Percentiles rank a stretch among this genome's conserved stretches.
Evolutionary conservation across 2,888 invertebrate genomes (phyloP).

Genomic region (Ichneumoninae sp.): DNA sequence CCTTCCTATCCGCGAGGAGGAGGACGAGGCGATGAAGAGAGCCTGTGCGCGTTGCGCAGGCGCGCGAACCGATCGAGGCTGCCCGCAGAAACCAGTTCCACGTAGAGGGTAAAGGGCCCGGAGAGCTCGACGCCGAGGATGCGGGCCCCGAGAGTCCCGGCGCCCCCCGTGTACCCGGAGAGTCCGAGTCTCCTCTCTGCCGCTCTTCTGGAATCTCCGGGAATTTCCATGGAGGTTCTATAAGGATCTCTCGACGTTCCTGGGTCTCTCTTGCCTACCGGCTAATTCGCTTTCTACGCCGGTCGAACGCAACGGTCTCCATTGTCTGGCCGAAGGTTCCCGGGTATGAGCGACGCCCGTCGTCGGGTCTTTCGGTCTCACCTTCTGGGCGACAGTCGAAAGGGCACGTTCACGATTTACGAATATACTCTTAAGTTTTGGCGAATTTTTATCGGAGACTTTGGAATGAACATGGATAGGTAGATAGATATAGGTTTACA

Average conservation of each 20-base stretch:
- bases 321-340: constrained; percentile 63
- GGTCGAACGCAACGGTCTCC: constrained; percentile 67
- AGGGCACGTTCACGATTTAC: not conserved
- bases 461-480: not conserved
- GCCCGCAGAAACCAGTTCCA: constrained; percentile 61
- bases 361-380: constrained; percentile 1
- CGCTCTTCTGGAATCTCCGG: constrained; percentile 21
- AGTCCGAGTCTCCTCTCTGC: constrained; percentile 27
- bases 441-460: not conserved
- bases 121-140: constrained; percentile 52
- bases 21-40: constrained; percentile 4
- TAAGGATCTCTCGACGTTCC: constrained; percentile 1
- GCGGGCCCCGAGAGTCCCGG: constrained; percentile 44
- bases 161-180: constrained; percentile 16
- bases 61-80: constrained; percentile 23
- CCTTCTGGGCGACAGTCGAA: not conserved
- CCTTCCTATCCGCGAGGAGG: constrained; percentile 27
- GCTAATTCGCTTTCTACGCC: constrained; percentile 47
- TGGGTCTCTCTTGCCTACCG: not conserved
- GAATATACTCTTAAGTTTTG: not conserved
- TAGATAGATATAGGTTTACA: not conserved
- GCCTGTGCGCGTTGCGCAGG: constrained; percentile 32
- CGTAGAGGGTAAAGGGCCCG: constrained; percentile 51
- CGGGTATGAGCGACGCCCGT: constrained; percentile 19
- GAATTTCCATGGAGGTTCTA: constrained; percentile 59